These are phyloP conservation scores for Catharus bicknelli DNA, from an alignment of 2,113 vertebrate genomes.

Conservation along the genomic window DNA sequence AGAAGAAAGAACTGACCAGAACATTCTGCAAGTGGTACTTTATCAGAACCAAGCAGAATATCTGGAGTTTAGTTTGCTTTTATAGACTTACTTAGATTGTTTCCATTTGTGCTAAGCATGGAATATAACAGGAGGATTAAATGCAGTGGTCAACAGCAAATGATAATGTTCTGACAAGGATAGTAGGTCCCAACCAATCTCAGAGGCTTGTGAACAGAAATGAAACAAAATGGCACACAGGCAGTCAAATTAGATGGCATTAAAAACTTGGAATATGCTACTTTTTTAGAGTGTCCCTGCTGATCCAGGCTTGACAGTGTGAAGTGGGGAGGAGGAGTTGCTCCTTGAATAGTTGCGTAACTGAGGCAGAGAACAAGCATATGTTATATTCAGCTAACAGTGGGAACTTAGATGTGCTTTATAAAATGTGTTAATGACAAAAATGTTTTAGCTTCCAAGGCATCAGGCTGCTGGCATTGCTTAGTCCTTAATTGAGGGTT, in stretches of 20 bases:
- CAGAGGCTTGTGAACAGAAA: neutral
- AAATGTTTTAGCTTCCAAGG: slow-evolving; percentile 43
- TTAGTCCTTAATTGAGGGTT: slow-evolving; percentile 47
- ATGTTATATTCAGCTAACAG: slow-evolving; percentile 45
- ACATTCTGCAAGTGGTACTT: neutral
- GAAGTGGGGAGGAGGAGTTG: slow-evolving; percentile 34
- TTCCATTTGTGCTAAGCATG: neutral
- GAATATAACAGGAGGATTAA: neutral
- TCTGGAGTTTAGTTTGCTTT: neutral
- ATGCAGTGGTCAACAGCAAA: neutral
- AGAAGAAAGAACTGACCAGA: neutral
- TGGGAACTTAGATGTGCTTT: slow-evolving; percentile 31
- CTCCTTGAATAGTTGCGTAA: slow-evolving; percentile 38
- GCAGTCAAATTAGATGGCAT: neutral
- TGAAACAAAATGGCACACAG: neutral
- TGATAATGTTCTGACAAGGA: neutral
- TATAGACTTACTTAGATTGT: neutral
- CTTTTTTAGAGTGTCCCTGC: slow-evolving; percentile 22
- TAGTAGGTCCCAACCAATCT: neutral
- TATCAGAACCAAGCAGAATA: neutral
- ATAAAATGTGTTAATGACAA: slow-evolving; percentile 50
- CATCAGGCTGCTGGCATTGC: slow-evolving; percentile 43
- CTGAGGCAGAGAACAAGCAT: slow-evolving; percentile 20
- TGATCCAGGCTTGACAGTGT: slow-evolving; percentile 43
- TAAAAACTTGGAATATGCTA: neutral